These are phyloP conservation scores for Hypercompe scribonia DNA, from an alignment of 2,888 invertebrate species.

Conservation along the genomic window DNA sequence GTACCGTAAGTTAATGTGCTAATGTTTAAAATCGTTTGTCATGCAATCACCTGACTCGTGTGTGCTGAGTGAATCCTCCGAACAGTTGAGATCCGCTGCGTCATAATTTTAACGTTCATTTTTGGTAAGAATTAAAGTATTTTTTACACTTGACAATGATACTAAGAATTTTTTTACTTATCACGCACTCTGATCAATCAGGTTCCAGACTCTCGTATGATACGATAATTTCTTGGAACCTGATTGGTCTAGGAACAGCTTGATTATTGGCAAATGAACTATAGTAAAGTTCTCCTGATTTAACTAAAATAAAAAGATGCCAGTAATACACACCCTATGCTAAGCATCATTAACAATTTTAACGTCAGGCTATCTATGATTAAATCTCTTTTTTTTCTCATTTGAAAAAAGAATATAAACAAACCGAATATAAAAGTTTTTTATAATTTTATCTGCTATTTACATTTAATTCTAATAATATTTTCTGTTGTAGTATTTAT, in stretches of 20 bases:
- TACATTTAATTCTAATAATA: neutral
- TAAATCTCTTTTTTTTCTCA: neutral
- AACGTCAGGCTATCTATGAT: neutral
- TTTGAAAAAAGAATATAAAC: too few species aligned
- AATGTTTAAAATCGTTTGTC: conserved; percentile 61
- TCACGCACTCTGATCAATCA: too few species aligned
- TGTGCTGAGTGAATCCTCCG: conserved; percentile 92
- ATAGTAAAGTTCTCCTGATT: neutral
- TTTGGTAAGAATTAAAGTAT: conserved; percentile 15
- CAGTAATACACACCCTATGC: neutral
- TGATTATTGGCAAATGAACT: too few species aligned
- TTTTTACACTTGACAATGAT: neutral
- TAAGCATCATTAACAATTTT: neutral
- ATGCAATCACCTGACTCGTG: conserved; percentile 92
- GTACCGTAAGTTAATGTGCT: conserved; percentile 52
- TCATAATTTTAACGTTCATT: conserved; percentile 59
- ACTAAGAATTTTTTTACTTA: too few species aligned
- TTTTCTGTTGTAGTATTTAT: neutral
- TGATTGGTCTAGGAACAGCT: too few species aligned
- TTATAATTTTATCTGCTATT: neutral
- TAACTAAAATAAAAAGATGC: neutral
- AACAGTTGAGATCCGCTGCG: conserved; percentile 92
- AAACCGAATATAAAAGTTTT: too few species aligned
- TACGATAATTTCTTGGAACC: too few species aligned
- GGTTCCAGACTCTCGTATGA: too few species aligned